A percentile compares a stretch with the other conserved stretches of the same genome.
Conservation (phyloP, 2,888 invertebrate genomes). For the Phyllotreta cruciferae region DNA sequence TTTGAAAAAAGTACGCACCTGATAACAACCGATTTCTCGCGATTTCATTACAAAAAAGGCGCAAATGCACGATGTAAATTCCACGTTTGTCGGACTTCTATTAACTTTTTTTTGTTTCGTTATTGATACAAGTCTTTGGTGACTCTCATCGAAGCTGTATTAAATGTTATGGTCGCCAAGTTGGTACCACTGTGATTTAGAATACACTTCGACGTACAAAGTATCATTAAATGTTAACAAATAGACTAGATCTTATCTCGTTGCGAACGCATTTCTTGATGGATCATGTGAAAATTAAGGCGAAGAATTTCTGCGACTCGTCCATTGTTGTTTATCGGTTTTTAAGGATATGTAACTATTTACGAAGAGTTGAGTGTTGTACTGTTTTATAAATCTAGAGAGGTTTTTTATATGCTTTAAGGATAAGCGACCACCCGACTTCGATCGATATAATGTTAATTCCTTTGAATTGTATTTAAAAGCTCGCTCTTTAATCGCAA, state of each 20-base stretch:
- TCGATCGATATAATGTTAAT: too few species aligned
- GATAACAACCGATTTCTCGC: slow-evolving; percentile 11
- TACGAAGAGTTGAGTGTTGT: slow-evolving; percentile 17
- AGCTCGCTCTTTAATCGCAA: too few species aligned
- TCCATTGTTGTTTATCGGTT: slow-evolving; percentile 21
- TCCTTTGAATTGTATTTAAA: too few species aligned
- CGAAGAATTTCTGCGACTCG: slow-evolving; percentile 26
- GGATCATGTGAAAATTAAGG: slow-evolving; percentile 36
- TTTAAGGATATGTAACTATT: slow-evolving; percentile 30
- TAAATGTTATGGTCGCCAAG: slow-evolving; percentile 47
- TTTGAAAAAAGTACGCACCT: slow-evolving; percentile 17
- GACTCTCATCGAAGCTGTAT: slow-evolving; percentile 39
- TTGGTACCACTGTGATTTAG: slow-evolving; percentile 43
- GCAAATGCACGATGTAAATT: slow-evolving; percentile 40
- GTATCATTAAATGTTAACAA: slow-evolving; percentile 36
- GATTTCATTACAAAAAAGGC: slow-evolving; percentile 32
- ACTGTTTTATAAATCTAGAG: neutral
- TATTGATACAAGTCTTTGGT: slow-evolving; percentile 39
- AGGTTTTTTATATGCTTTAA: too few species aligned
- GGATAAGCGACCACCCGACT: too few species aligned
- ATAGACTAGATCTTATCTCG: slow-evolving; percentile 31
- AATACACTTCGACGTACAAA: slow-evolving; percentile 33
- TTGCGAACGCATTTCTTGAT: slow-evolving; percentile 31
- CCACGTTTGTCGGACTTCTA: slow-evolving; percentile 42
- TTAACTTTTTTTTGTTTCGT: slow-evolving; percentile 36